Base-by-base conservation (phyloP, 2,113 vertebrate genomes). In the Pollachius pollachius region DNA sequence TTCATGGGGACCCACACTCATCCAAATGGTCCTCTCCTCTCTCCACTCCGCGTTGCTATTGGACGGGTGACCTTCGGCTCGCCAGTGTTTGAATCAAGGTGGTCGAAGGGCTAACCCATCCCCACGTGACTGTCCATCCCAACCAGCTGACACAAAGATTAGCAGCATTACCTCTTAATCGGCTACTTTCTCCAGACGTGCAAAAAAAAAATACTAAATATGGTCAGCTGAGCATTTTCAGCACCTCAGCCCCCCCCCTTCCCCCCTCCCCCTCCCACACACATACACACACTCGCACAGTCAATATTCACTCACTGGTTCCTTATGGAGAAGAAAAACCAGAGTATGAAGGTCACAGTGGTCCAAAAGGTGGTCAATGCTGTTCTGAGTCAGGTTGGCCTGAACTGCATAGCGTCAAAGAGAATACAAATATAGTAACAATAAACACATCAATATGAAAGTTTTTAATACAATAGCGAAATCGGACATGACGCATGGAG, bases 81-180 rank as follows among this genome's bases (percentile, higher is more conserved):
- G 4, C 3, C 30, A 30, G 30, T 30, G 30, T 30, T 30, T 30
- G 30, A 30, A 74, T 64, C 48, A 59, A 67, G 60, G 65, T 65
- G 37, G 37, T n/a, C 37, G 30, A 30, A 30, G 30, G 30, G 30
- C 30, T 30, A 30, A 15, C 62, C 52, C 23, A 4, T 12, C 15
- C 65, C 73, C 78, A 84, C 37, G 78, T 88, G 85, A 89, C 77
- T 64, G 71, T 30, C 67, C 7, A 13, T 65, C 62, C 84, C 74
- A 79, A 85, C 80, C 73, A 79, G 79, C 81, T 88, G 88, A 88
- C 82, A 76, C 76, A 71, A 59, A 89, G 88, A 90, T 91, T 89
- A 90, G 79, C 81, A 85, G 83, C 75, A 78, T 85, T 85, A 79
- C 68, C 65, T 80, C 78, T 68, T 77, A 84, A 62, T 79, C 79